Base-by-base conservation (phyloP, 2,888 invertebrate genomes). In the Cerastis leucographa region DNA sequence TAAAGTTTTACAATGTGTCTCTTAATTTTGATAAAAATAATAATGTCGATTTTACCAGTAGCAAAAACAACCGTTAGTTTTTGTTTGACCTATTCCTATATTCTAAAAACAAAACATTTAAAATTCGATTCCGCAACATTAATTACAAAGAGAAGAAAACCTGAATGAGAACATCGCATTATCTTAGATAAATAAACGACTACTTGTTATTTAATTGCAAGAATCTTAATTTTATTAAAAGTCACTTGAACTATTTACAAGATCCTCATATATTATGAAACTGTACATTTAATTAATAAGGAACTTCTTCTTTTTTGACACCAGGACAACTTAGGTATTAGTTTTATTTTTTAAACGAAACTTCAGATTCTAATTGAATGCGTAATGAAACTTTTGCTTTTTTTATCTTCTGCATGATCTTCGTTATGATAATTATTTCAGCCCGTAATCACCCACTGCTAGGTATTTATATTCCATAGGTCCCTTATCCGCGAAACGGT, bases 191-290 rank as follows among this genome's bases (percentile, higher is more conserved):
- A 35, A 62, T 44, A 71, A 25, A 78, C 51, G 29, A 51, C 46
- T 14, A 19, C 35, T 51, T 78, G 17, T 49, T 14, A 35, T 71
- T 78, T 79, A 64, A 54, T 77, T 54, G 42, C 42, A 49, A 54
- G 46, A 56, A 68, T 74, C 35, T 59, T 75, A 42, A 69, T 65
- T 51, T 69, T 40, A 59, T 49, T 81, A 81, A 78, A 83, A 83
- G 83, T 78, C 83, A 81, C 78, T 78, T 71, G 83, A 73, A 56
- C 71, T 71, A 81, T 83, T 68, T 71, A 69, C 7, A 12, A 56
- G n/a, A 46, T 68, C 2, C 8, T 40, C 17, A 76, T 81, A 61
- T 44, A 51, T 74, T 74, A 66, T 46, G 51, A 44, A 42, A 69
- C 25, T 54, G 7, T 29, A 35, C 35, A 2, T 35, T 35, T 64